Evolutionary conservation across 1,140 invertebrate genomes (phyloP), one percentile per base, ranked within the genome.

Genomic region (Physella acuta): DNA sequence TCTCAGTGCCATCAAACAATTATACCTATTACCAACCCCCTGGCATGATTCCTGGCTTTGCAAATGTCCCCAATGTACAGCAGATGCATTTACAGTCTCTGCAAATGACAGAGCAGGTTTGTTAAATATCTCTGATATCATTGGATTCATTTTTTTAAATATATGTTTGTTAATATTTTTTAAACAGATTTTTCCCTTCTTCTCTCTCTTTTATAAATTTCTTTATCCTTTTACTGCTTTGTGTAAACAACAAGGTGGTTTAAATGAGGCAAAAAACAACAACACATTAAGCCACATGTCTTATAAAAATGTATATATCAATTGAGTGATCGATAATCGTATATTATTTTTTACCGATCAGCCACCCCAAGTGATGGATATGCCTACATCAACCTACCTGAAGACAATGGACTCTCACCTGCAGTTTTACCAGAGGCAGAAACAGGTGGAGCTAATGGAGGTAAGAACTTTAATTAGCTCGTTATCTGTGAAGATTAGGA

Each of bases 391-490:
- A 28, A 33, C 66, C 20, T 60, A 59, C 28, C 51, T 68, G 14
- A 68, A 68, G 33, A 59, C 36, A 49, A 55, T 68, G 53, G 66
- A 68, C 33, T 30, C 51, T n/a, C 51, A 56, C 26, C 30, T 56
- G n/a, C 30, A 36, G n/a, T 36, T 44, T 3, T 36, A 60, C 36
- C 66, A 68, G 36, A 68, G 59, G 36, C 51, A 66, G 64, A 56
- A 56, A 30, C 64, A 66, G 34, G 5, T 56, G 64, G 64, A 67
- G 17, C 34, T 56, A 37, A 67, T 67, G 64, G 53, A 55, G 64
- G 64, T 56, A 67, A 16, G 39, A 11, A 44, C 39, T n/a, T n/a
- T n/a, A n/a, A n/a, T n/a, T n/a, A n/a, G n/a, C n/a, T n/a, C n/a
- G n/a, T n/a, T n/a, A n/a, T n/a, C n/a, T n/a, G n/a, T n/a, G n/a